These are phyloP conservation scores for Ametastegia equiseti DNA, from an alignment of 2,888 invertebrate species.

Conservation along the genomic window DNA sequence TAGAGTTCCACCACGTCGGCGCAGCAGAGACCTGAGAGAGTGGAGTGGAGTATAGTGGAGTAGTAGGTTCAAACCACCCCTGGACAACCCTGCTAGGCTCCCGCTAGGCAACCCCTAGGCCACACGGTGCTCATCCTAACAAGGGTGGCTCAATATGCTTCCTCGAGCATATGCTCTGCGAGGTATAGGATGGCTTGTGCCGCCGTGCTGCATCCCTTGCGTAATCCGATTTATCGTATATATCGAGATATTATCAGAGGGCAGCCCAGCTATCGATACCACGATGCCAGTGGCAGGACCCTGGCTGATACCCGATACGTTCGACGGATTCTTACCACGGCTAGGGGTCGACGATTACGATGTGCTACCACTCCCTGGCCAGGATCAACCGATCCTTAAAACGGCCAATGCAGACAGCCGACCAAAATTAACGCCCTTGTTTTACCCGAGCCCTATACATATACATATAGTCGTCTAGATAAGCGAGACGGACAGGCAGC, in stretches of 20 bases:
- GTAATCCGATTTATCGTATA: slow-evolving; percentile 74
- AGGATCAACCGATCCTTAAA: not conserved
- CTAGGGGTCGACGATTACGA: slow-evolving; percentile 11
- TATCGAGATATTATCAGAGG: slow-evolving; percentile 71
- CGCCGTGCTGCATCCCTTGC: slow-evolving; percentile 62
- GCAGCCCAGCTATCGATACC: slow-evolving; percentile 71
- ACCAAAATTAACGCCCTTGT: slow-evolving; percentile 72
- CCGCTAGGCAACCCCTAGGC: slow-evolving; percentile 43
- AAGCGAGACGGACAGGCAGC: slow-evolving; percentile 33
- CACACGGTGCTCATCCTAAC: slow-evolving; percentile 47
- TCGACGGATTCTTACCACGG: not conserved
- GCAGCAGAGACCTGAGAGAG: too few species aligned
- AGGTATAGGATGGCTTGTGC: slow-evolving; percentile 55
- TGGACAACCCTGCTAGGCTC: slow-evolving; percentile 35
- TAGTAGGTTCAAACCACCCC: slow-evolving; percentile 37
- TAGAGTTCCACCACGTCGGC: slow-evolving; percentile 5
- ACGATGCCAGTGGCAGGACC: slow-evolving; percentile 45
- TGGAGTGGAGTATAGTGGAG: slow-evolving; percentile 30
- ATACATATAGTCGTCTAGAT: slow-evolving; percentile 4
- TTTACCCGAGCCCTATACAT: slow-evolving; percentile 67
- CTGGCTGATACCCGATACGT: slow-evolving; percentile 17
- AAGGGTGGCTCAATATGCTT: slow-evolving; percentile 63
- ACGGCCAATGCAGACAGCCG: slow-evolving; percentile 52
- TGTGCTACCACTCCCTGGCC: not conserved
- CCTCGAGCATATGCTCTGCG: slow-evolving; percentile 70